Evolutionary conservation across 1,140 invertebrate genomes (phyloP).

Genomic region (Branchinecta lindahli): DNA sequence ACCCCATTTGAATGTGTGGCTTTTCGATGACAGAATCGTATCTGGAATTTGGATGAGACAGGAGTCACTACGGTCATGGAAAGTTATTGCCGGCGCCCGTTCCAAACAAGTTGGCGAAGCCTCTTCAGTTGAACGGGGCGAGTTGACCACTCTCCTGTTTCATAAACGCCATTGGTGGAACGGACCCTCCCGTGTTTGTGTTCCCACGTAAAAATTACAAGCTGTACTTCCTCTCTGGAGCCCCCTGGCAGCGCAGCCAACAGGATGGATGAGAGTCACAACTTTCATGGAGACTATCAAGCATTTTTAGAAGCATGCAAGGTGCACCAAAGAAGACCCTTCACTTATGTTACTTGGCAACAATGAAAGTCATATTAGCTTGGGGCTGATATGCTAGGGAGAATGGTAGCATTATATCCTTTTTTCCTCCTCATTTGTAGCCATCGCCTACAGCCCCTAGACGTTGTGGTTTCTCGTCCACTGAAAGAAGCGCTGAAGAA

Average conservation of each 20-base stretch:
- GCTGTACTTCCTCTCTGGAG: background rate
- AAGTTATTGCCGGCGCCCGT: constrained; percentile 27
- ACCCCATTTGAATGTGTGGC: too few species aligned
- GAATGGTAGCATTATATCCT: background rate
- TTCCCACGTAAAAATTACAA: constrained; percentile 25
- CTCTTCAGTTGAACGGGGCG: constrained; percentile 29
- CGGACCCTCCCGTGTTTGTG: constrained; percentile 29
- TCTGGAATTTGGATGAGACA: constrained; percentile 20
- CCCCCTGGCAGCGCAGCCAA: constrained; percentile 6
- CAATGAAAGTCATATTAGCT: background rate
- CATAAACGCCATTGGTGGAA: constrained; percentile 29
- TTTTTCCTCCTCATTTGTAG: background rate
- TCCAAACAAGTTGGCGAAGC: constrained; percentile 30
- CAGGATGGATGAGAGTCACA: background rate
- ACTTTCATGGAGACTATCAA: background rate
- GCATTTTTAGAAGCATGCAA: background rate
- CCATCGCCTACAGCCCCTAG: background rate
- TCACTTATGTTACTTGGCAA: background rate
- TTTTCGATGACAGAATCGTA: too few species aligned
- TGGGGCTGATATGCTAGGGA: background rate
- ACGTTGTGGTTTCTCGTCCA: background rate
- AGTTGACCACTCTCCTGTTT: constrained; percentile 29
- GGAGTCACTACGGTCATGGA: constrained; percentile 26
- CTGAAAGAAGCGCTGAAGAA: background rate
- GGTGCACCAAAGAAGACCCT: constrained; percentile 2